Evolutionary conservation across 2,797 vertebrate genomes (phyloP), one percentile per base, ranked within the genome.

Genomic region (Sebastes taczanowskii): DNA sequence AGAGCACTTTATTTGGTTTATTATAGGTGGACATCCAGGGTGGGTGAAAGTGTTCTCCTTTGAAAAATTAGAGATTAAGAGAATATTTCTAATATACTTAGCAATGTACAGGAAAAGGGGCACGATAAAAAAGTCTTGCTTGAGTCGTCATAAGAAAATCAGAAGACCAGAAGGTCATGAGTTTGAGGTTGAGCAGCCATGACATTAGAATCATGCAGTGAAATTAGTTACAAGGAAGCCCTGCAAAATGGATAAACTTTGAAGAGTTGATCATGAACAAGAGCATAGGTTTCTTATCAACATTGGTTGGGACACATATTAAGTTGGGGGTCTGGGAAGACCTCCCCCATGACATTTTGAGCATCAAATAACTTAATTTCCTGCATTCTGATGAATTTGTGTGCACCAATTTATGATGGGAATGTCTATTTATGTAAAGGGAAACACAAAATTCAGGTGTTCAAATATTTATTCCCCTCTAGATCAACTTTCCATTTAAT

Each of bases 121-220:
- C 7, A 62, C 11, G 9, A 55, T 29, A 8, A 53, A 73, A 35
- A 32, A 13, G 4, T 66, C 18, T 20, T 46, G 14, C 6, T 11
- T 32, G 16, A 34, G 52, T 34, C 42, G 65, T 58, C 38, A n/a
- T 62, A 35, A 62, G 53, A 20, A 66, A 71, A 74, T 80, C 70
- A 71, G 60, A 77, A 77, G 76, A 71, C 9, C 38, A 65, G 60
- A 46, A 42, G 46, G 73, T 81, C 74, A 78, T 58, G 52, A 62
- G 71, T 75, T 72, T 83, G 63, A 71, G 59, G 67, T 73, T 76
- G 63, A 77, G 64, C 27, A 64, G 52, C 70, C 56, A 16, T 75
- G 73, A 83, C 72, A 70, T 81, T 62, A 25, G 34, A 84, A 70
- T 74, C 81, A 72, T 72, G 62, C 59, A 63, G 29, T 58, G 20